phyloP scores from a whole-genome alignment of 2,113 vertebrate genomes.

The Daubentonia madagascariensis region DNA sequence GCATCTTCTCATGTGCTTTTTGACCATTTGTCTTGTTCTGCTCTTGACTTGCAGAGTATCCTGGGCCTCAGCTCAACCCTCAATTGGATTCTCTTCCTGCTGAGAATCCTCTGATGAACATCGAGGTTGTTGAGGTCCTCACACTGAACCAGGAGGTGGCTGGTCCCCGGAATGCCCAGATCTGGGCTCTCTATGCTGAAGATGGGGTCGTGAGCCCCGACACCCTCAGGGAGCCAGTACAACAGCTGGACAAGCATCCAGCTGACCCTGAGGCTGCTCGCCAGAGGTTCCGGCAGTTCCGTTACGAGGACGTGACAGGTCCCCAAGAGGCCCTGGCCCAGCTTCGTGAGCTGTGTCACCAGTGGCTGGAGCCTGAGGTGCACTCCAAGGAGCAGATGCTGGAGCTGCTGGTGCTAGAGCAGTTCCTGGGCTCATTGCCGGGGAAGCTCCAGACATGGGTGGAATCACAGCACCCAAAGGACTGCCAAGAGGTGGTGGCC shows the following conservation, averaged over 20 bases:
- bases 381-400: conserved; percentile 70
- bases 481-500: conserved; percentile 39
- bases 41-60: conserved; percentile 39
- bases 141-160: conserved; percentile 67
- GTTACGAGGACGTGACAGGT: neutral
- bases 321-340: conserved; percentile 34
- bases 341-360: conserved; percentile 54
- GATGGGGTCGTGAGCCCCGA: neutral
- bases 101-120: conserved; percentile 31
- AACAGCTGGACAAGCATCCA: neutral
- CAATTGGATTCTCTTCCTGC: neutral
- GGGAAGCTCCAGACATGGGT: conserved; percentile 46
- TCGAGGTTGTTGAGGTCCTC: conserved; percentile 68
- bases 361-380: conserved; percentile 49
- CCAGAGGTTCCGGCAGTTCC: conserved; percentile 60
- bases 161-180: conserved; percentile 58
- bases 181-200: conserved; percentile 58
- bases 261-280: neutral
- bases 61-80: neutral
- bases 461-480: conserved; percentile 44
- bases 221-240: neutral
- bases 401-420: conserved; percentile 72
- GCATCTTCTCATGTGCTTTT: neutral
- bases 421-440: conserved; percentile 50
- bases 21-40: neutral